phyloP scores from a whole-genome alignment of 2,888 invertebrate species.

The Herminia tarsipennalis region DNA sequence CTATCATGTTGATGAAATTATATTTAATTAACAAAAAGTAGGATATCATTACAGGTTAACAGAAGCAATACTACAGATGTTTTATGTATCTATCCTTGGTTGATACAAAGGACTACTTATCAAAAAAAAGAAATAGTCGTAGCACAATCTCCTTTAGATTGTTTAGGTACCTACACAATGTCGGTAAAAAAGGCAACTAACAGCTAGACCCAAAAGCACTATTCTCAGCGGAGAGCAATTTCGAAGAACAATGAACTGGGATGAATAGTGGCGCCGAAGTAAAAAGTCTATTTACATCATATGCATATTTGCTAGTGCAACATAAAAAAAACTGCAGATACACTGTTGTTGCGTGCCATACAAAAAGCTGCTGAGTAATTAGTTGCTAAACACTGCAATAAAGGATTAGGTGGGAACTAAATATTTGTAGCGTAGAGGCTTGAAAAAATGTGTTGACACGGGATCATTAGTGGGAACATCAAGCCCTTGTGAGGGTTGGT shows the following conservation, averaged over 20 bases:
- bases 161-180: constrained; percentile 49
- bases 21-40: too few species aligned
- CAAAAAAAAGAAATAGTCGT: too few species aligned
- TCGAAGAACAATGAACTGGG: constrained; percentile 80
- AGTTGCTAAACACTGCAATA: constrained; percentile 35
- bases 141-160: constrained; percentile 36
- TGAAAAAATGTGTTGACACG: constrained; percentile 39
- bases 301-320: constrained; percentile 71
- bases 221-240: constrained; percentile 79
- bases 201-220: constrained; percentile 70
- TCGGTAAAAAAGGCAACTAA: constrained; percentile 62
- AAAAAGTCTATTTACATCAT: constrained; percentile 81
- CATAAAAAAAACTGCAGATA: constrained; percentile 57
- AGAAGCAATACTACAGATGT: too few species aligned
- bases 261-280: constrained; percentile 77
- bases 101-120: too few species aligned
- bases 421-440: constrained; percentile 30
- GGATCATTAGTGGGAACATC: constrained; percentile 77
- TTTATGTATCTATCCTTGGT: too few species aligned
- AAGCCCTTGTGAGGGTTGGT: constrained; percentile 46
- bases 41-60: too few species aligned
- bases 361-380: constrained; percentile 57
- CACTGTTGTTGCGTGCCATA: constrained; percentile 49
- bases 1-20: too few species aligned
- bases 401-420: constrained; percentile 14